Conservation (phyloP, 2,888 invertebrate genomes). For the Melangyna quadrimaculata region DNA sequence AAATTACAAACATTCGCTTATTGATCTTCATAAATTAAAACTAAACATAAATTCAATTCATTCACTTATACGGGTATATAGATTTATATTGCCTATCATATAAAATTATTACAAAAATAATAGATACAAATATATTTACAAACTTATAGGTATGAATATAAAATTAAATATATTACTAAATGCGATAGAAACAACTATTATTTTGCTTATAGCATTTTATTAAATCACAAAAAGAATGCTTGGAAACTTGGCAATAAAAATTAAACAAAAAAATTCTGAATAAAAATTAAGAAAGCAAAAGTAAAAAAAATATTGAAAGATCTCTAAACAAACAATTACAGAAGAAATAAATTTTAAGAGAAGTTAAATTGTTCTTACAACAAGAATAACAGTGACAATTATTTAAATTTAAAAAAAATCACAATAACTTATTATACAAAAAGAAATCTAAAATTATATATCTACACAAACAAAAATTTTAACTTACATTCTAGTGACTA, state of each 20-base stretch:
- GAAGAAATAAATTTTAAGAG: not conserved
- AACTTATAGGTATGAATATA: conserved; percentile 11
- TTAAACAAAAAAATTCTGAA: not conserved
- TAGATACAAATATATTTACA: conserved; percentile 55
- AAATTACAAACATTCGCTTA: conserved; percentile 13
- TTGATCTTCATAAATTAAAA: not conserved
- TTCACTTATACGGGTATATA: conserved; percentile 11
- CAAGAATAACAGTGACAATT: not conserved
- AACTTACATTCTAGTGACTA: conserved; percentile 69
- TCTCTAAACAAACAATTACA: not conserved
- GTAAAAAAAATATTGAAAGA: not conserved
- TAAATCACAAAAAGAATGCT: conserved; percentile 52
- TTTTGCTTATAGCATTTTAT: conserved; percentile 48
- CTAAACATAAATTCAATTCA: conserved; percentile 2
- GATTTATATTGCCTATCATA: not conserved
- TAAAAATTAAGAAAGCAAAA: not conserved
- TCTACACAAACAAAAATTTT: not conserved
- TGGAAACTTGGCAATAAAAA: conserved; percentile 42
- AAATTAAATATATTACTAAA: conserved; percentile 24
- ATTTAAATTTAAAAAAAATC: not conserved
- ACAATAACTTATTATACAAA: not conserved
- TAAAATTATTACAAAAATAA: conserved; percentile 11
- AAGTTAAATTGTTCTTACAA: not conserved
- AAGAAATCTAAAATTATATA: not conserved
- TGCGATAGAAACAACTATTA: conserved; percentile 33